These are phyloP conservation scores for Nomada fabriciana DNA, from an alignment of 2,888 invertebrate genomes.

Conservation along the genomic window DNA sequence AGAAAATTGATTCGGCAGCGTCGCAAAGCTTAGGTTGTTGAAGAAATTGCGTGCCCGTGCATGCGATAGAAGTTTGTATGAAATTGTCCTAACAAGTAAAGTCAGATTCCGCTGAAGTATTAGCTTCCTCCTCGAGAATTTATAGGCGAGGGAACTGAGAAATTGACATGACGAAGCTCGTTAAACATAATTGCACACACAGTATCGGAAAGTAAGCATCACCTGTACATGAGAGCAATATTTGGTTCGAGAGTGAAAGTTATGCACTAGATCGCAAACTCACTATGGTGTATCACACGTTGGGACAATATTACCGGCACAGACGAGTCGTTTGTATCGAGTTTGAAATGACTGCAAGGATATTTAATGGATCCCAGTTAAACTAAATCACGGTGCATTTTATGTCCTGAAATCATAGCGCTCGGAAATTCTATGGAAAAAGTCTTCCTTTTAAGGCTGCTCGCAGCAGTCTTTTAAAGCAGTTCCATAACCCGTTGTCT, in stretches of 20 bases:
- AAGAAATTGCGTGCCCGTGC: no score
- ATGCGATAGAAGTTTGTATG: no score
- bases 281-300: slow-evolving; percentile 13
- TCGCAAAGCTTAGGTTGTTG: neutral
- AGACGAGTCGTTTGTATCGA: slow-evolving; percentile 2
- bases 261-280: neutral
- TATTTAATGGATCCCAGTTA: slow-evolving; percentile 56
- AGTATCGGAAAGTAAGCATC: no score
- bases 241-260: neutral
- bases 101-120: no score
- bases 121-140: no score
- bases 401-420: slow-evolving; percentile 8
- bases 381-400: slow-evolving; percentile 26
- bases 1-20: neutral
- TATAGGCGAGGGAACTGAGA: no score
- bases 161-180: no score
- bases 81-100: no score
- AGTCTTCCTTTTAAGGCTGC: neutral
- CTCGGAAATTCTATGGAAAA: neutral
- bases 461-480: neutral
- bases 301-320: slow-evolving; percentile 17
- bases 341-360: slow-evolving; percentile 5
- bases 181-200: no score
- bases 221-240: no score
- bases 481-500: slow-evolving; percentile 1